phyloP scores from a whole-genome alignment of 2,113 vertebrate genomes.

The Rutilus rutilus region DNA sequence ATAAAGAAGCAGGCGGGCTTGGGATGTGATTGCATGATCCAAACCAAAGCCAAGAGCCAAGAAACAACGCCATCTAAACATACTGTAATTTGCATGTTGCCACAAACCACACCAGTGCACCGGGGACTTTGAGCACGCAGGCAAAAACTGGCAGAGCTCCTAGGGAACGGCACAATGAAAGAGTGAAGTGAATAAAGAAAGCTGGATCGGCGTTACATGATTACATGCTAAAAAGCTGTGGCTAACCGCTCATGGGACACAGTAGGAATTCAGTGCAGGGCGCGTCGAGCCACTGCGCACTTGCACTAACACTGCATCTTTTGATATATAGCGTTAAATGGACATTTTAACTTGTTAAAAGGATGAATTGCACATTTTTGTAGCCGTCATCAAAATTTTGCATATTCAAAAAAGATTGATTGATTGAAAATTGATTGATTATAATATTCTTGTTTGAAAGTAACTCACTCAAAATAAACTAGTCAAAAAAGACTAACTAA shows the following conservation, averaged over 20 bases:
- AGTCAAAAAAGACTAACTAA: background rate
- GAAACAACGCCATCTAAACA: constrained; percentile 6
- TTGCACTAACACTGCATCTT: background rate
- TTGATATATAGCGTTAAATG: background rate
- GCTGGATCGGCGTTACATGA: constrained; percentile 30
- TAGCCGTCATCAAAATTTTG: background rate
- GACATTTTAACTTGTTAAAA: constrained; percentile 7
- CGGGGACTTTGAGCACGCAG: constrained; percentile 25
- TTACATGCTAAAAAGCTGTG: constrained; percentile 37
- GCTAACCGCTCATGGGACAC: constrained; percentile 29
- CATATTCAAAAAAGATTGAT: no score
- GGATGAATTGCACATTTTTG: background rate
- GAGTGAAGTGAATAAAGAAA: constrained; percentile 47
- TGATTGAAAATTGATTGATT: no score
- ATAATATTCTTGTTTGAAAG: background rate
- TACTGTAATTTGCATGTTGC: constrained; percentile 7
- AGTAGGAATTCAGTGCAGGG: constrained; percentile 9
- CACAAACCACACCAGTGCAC: constrained; percentile 1
- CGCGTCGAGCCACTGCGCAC: constrained; percentile 14
- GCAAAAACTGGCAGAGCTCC: constrained; percentile 23
- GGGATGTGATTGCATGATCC: background rate
- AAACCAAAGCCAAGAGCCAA: constrained; percentile 13
- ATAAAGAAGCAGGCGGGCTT: background rate
- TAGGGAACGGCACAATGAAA: constrained; percentile 7
- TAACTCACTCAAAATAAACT: background rate